Conservation (phyloP, 2,888 invertebrate genomes). For the Drosophila anomelani region DNA sequence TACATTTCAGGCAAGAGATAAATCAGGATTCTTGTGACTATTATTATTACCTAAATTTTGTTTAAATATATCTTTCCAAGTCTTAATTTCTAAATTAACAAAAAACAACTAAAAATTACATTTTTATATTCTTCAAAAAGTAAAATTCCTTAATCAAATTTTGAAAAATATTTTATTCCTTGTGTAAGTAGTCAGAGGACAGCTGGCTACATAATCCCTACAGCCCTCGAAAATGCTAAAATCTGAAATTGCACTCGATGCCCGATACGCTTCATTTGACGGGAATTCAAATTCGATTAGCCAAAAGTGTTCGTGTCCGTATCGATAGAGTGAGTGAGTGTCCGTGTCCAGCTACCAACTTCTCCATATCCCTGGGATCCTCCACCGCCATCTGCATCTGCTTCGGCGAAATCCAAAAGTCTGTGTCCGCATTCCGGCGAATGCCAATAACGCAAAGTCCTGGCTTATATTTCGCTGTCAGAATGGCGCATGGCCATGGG, state of each 20-base stretch:
- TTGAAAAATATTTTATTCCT: background rate
- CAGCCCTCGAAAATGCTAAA: background rate
- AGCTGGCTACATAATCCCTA: background rate
- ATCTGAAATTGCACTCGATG: conserved; percentile 50
- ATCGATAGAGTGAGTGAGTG: background rate
- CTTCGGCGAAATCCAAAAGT: conserved; percentile 15
- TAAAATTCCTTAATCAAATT: background rate
- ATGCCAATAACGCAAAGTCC: conserved; percentile 50
- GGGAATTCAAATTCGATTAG: conserved; percentile 67
- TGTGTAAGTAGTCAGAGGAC: background rate
- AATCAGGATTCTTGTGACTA: background rate
- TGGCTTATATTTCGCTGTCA: conserved; percentile 47
- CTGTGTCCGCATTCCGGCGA: conserved; percentile 36
- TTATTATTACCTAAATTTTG: too few relatives aligned
- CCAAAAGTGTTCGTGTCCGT: conserved; percentile 37
- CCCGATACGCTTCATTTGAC: conserved; percentile 60
- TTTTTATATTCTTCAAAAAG: too few relatives aligned
- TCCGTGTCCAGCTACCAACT: conserved; percentile 3
- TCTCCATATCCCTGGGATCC: background rate
- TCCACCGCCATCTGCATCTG: background rate
- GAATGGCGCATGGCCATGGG: conserved; percentile 21
- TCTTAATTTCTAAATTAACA: background rate
- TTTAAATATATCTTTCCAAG: too few relatives aligned
- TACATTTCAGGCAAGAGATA: background rate
- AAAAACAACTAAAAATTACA: too few relatives aligned